phyloP scores from a whole-genome alignment of 2,888 invertebrate species.

The Eilema sororculum region DNA sequence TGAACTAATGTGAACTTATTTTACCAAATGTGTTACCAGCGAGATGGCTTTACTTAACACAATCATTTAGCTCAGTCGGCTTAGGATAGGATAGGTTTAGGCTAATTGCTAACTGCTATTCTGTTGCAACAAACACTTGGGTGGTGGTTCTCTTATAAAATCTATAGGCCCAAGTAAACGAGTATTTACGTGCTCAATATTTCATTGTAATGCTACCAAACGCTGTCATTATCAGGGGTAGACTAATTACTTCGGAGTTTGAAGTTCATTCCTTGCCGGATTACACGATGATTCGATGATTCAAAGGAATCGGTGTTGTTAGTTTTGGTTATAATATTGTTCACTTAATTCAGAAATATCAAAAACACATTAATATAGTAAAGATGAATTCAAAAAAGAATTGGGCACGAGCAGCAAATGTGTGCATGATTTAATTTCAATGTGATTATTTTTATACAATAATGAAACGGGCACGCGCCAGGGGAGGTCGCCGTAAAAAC shows the following conservation, averaged over 20 bases:
- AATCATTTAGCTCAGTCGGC: background rate
- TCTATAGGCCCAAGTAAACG: background rate
- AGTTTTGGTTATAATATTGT: background rate
- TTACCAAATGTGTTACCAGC: background rate
- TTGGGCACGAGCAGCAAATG: too few species aligned
- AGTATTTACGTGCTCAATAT: background rate
- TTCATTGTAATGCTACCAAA: background rate
- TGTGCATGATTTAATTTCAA: too few species aligned
- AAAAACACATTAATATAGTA: background rate
- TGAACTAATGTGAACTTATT: background rate
- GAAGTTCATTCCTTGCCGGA: background rate
- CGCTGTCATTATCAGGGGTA: background rate
- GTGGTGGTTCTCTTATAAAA: background rate
- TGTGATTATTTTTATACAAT: too few species aligned
- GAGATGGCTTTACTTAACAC: background rate
- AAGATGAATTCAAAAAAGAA: background rate
- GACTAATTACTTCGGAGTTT: conserved; percentile 12
- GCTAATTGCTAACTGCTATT: background rate
- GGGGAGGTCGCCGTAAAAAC: too few species aligned
- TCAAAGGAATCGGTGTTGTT: background rate
- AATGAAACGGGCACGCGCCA: too few species aligned
- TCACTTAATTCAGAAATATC: background rate
- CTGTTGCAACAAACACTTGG: background rate
- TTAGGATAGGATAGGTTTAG: background rate
- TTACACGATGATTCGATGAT: background rate